Evolutionary conservation across 2,113 vertebrate genomes (phyloP).

Genomic region (Tachuris rubrigastra): DNA sequence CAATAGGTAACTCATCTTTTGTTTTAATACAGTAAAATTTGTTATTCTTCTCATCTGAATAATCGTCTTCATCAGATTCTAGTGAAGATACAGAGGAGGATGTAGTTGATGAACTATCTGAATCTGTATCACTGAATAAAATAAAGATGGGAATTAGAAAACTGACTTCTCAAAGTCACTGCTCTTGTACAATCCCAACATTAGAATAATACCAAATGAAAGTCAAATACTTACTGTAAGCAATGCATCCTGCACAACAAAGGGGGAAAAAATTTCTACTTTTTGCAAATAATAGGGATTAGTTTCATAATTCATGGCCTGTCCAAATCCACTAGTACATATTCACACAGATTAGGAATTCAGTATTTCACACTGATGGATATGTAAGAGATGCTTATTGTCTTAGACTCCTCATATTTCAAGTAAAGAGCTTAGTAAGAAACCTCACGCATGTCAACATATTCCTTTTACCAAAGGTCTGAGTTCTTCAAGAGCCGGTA

Average conservation of each 20-base stretch:
- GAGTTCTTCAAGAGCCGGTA: neutral
- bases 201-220: neutral
- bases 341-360: neutral
- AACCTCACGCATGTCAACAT: neutral
- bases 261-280: neutral
- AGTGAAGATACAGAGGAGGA: slow-evolving; percentile 12
- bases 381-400: neutral
- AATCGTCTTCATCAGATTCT: slow-evolving; percentile 68
- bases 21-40: slow-evolving; percentile 58
- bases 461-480: neutral
- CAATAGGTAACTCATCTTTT: slow-evolving; percentile 72
- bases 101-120: slow-evolving; percentile 69
- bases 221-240: neutral
- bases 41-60: slow-evolving; percentile 53
- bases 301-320: neutral
- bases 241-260: neutral
- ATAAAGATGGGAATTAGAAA: neutral
- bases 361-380: neutral
- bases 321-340: neutral
- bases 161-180: neutral
- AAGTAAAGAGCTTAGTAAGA: neutral
- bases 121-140: slow-evolving; percentile 69
- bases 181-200: neutral
- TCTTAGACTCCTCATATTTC: neutral
- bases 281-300: neutral